These are phyloP conservation scores for Eospalax fontanierii DNA, from an alignment of 2,797 vertebrate genomes.

Conservation along the genomic window DNA sequence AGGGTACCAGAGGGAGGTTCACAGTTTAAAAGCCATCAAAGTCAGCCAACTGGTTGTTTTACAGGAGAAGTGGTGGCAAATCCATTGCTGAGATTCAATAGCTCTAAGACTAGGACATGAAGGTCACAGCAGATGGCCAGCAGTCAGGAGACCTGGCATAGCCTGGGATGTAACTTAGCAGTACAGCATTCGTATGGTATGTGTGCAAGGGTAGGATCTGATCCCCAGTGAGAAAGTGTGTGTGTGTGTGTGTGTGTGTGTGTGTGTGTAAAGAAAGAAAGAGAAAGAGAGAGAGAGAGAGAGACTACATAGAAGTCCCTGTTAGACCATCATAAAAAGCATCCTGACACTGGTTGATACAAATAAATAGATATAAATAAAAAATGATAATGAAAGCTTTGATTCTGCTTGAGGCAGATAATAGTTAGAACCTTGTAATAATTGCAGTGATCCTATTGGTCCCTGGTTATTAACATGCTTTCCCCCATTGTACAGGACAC, in stretches of 20 bases:
- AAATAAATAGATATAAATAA: conserved; percentile 4
- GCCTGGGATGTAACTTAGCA: not conserved
- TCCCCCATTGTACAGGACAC: not conserved
- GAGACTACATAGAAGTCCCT: not conserved
- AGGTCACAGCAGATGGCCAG: conserved; percentile 30
- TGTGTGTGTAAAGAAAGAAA: too few relatives aligned
- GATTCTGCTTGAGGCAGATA: not conserved
- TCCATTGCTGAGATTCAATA: not conserved
- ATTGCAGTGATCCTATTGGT: not conserved
- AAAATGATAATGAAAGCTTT: not conserved
- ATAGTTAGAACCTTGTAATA: not conserved
- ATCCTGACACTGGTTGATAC: not conserved
- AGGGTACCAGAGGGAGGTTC: conserved; percentile 8
- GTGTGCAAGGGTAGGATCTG: not conserved
- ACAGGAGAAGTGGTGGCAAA: not conserved
- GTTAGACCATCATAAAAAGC: not conserved
- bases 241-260: too few relatives aligned
- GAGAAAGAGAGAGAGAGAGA: not conserved
- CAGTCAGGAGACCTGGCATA: conserved; percentile 30
- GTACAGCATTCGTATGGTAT: not conserved
- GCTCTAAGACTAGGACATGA: not conserved
- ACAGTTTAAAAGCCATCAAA: conserved; percentile 55
- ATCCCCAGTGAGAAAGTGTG: not conserved
- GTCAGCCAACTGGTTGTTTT: conserved; percentile 28
- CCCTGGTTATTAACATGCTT: not conserved